Percentiles rank a stretch among this genome's conserved stretches.
Conservation (phyloP, 2,888 invertebrate genomes). For the Pardosa pseudoannulata region DNA sequence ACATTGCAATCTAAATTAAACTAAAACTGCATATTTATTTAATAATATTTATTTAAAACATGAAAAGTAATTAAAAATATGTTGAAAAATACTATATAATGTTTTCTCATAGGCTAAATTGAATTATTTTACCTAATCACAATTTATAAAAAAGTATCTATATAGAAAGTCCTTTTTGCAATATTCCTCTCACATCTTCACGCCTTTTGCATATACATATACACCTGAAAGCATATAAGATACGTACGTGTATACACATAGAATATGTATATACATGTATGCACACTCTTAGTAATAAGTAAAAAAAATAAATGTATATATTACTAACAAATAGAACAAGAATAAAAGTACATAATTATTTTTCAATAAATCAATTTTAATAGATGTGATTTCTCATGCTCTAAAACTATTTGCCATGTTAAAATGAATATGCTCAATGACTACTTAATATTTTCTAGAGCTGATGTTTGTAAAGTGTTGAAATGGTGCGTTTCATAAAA, state of each 20-base stretch:
- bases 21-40: too few relatives aligned
- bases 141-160: too few relatives aligned
- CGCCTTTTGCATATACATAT: too few relatives aligned
- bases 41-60: too few relatives aligned
- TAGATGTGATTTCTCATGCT: neutral
- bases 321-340: neutral
- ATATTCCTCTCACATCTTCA: too few relatives aligned
- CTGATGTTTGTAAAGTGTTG: slow-evolving; percentile 20
- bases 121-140: too few relatives aligned
- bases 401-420: neutral
- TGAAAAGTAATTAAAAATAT: too few relatives aligned
- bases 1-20: too few relatives aligned
- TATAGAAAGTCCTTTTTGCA: too few relatives aligned
- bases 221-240: neutral
- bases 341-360: neutral
- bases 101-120: too few relatives aligned
- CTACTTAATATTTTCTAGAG: slow-evolving; percentile 56
- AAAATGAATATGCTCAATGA: slow-evolving; percentile 56
- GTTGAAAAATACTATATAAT: too few relatives aligned
- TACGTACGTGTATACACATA: neutral
- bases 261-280: neutral
- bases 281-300: neutral
- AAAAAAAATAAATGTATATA: neutral
- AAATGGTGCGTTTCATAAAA: slow-evolving; percentile 28
- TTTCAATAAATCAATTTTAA: neutral